Evolutionary conservation across 1,140 invertebrate species (phyloP).

Genomic region (Catajapyx aquilonaris): DNA sequence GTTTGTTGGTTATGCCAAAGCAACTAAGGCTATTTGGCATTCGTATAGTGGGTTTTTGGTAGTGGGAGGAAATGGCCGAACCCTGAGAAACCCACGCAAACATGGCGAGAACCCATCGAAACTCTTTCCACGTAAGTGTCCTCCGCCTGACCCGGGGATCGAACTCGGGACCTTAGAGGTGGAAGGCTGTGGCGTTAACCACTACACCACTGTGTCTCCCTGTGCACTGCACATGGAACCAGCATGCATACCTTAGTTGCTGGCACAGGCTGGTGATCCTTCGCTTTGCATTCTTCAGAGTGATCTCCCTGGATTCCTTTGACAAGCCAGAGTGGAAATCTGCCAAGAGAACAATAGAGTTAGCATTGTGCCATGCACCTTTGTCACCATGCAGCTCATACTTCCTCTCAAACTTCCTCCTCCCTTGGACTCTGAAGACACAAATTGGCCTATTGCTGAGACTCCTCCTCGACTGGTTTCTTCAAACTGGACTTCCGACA

Average conservation of each 20-base stretch:
- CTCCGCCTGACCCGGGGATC: too few relatives aligned
- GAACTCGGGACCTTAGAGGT: too few relatives aligned
- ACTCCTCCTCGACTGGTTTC: conserved; percentile 74
- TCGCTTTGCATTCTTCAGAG: conserved; percentile 63
- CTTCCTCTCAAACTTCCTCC: conserved; percentile 50
- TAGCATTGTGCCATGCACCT: not conserved
- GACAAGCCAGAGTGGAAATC: conserved; percentile 60
- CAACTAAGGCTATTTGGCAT: too few relatives aligned
- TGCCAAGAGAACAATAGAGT: conserved; percentile 17
- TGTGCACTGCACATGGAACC: too few relatives aligned
- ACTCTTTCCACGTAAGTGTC: too few relatives aligned
- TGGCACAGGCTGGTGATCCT: conserved; percentile 57
- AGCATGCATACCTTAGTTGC: conserved; percentile 34
- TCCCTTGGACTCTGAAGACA: conserved; percentile 66
- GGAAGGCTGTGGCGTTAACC: too few relatives aligned
- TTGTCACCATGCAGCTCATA: conserved; percentile 15
- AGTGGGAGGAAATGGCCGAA: too few relatives aligned
- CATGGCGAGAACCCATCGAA: too few relatives aligned
- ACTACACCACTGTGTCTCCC: too few relatives aligned
- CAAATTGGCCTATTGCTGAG: conserved; percentile 78
- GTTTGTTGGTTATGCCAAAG: too few relatives aligned
- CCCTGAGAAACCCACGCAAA: too few relatives aligned
- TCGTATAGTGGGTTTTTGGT: too few relatives aligned
- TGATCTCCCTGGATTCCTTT: conserved; percentile 74
- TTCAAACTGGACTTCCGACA: conserved; percentile 88